Conservation (phyloP, 37 sponge, comb jelly and placozoan genomes). For the Bolinopsis microptera region DNA sequence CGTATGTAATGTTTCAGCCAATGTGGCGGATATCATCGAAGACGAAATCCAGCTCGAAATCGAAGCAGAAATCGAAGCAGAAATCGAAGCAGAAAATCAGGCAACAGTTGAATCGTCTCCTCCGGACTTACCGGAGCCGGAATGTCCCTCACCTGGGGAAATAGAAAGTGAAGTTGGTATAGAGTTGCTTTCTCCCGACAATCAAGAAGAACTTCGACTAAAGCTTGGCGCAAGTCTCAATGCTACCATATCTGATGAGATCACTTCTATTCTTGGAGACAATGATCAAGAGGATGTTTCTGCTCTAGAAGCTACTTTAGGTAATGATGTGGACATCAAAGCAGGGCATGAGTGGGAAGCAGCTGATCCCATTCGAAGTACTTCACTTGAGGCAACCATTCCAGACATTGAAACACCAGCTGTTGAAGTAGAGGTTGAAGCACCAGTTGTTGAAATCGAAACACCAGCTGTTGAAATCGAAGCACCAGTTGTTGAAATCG, state of each 20-base stretch:
- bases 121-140: neutral
- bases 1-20: too few species aligned
- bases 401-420: too few species aligned
- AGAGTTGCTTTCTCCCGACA: neutral
- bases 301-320: too few species aligned
- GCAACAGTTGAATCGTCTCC: neutral
- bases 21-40: slow-evolving; percentile 3
- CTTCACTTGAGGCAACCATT: too few species aligned
- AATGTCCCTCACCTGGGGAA: neutral
- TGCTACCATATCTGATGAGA: neutral
- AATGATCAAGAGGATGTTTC: too few species aligned
- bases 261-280: neutral
- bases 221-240: neutral
- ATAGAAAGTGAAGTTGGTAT: neutral
- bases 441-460: too few species aligned
- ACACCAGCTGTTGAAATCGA: too few species aligned
- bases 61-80: neutral
- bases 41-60: neutral
- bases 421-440: too few species aligned
- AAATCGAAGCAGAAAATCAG: neutral
- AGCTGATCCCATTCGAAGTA: too few species aligned
- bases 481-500: too few species aligned
- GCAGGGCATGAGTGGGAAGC: too few species aligned
- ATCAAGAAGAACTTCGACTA: slow-evolving; percentile 9
- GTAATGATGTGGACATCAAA: too few species aligned